Conservation (phyloP, 2,113 vertebrate species). For the Melanotaenia duboulayi region DNA sequence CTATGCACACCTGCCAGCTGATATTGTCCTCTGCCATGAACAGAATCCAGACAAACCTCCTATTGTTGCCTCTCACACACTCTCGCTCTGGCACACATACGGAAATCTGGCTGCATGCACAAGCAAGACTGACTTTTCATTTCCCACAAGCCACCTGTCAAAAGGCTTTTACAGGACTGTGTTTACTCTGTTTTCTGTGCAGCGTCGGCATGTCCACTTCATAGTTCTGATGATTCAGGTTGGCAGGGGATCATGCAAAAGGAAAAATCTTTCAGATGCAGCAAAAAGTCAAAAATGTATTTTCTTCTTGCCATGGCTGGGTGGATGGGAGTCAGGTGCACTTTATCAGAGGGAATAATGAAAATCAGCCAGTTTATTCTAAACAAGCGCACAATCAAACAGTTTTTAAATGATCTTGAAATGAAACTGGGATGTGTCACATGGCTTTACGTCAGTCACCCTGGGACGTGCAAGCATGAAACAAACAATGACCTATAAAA, state of each 20-base stretch:
- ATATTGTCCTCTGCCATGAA: conserved; percentile 68
- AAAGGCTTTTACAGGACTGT: conserved; percentile 42
- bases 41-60: conserved; percentile 76
- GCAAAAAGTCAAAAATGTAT: conserved; percentile 4
- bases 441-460: too few species aligned
- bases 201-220: conserved; percentile 55
- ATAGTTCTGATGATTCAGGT: conserved; percentile 9
- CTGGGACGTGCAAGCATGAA: too few species aligned
- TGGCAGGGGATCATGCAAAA: conserved; percentile 7
- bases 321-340: too few species aligned
- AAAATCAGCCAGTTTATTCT: too few species aligned
- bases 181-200: conserved; percentile 45
- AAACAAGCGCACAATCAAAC: too few species aligned
- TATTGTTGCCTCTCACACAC: conserved; percentile 72
- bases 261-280: background rate
- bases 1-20: conserved; percentile 79
- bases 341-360: too few species aligned
- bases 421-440: too few species aligned
- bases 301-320: background rate
- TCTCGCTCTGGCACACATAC: conserved; percentile 1
- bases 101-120: conserved; percentile 56
- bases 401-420: too few species aligned
- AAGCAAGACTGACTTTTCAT: conserved; percentile 70
- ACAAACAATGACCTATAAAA: too few species aligned
- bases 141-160: conserved; percentile 47